Conservation (phyloP, 1,140 invertebrate genomes). For the Drosophila trapezifrons region DNA sequence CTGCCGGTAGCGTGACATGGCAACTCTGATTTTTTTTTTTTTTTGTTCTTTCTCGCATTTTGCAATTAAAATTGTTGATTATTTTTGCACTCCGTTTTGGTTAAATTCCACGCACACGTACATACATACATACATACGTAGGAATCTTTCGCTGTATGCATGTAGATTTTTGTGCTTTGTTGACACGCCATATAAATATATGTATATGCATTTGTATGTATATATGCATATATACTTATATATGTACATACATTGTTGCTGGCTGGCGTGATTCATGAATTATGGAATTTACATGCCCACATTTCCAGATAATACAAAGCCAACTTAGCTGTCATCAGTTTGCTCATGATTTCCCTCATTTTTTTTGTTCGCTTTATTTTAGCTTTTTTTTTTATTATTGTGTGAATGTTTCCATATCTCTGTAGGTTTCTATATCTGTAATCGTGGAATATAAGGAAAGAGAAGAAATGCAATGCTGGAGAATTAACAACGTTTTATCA, state of each 20-base stretch:
- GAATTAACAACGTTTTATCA: too few species aligned
- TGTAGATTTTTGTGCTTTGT: slow-evolving; percentile 19
- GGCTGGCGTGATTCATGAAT: slow-evolving; percentile 57
- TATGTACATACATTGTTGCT: slow-evolving; percentile 34
- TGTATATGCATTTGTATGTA: neutral
- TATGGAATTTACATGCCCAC: slow-evolving; percentile 56
- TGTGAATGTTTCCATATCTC: neutral
- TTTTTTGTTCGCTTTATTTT: slow-evolving; percentile 1
- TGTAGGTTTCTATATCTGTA: neutral
- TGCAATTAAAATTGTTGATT: slow-evolving; percentile 21
- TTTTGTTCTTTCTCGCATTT: slow-evolving; percentile 14
- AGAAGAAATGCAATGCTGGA: neutral
- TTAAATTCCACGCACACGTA: slow-evolving; percentile 27
- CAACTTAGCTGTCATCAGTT: slow-evolving; percentile 42
- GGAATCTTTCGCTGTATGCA: slow-evolving; percentile 3
- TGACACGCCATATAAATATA: slow-evolving; percentile 15
- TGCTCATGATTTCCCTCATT: slow-evolving; percentile 12
- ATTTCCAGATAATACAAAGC: slow-evolving; percentile 44
- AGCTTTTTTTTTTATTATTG: neutral
- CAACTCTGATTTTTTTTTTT: slow-evolving; percentile 13
- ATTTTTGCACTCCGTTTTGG: slow-evolving; percentile 31
- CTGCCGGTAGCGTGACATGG: slow-evolving; percentile 2
- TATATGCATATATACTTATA: neutral
- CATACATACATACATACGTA: neutral
- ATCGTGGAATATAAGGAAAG: neutral